Percentiles rank a stretch among this genome's conserved stretches.
Conservation (phyloP, 2,113 vertebrate genomes). For the Sturnus vulgaris region DNA sequence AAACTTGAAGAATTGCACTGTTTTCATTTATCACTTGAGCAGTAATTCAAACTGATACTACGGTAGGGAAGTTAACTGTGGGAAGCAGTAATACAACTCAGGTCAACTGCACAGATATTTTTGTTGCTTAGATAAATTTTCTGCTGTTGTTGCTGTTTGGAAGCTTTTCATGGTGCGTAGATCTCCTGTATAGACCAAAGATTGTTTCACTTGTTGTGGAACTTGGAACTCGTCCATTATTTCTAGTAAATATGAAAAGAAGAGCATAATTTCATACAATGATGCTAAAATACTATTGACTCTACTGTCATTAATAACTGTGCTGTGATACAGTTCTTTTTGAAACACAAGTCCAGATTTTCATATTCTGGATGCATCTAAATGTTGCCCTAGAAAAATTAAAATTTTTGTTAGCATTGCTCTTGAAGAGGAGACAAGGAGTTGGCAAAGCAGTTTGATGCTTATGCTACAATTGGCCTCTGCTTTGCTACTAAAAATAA, state of each 20-base stretch:
- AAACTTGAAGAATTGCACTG: neutral
- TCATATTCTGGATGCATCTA: neutral
- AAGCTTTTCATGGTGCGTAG: neutral
- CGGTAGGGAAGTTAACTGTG: neutral
- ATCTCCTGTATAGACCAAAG: neutral
- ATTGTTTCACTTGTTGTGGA: neutral
- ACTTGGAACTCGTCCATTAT: neutral
- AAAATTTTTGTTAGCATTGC: neutral
- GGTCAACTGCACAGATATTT: neutral
- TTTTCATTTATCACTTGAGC: neutral
- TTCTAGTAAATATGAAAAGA: neutral
- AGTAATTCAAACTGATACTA: neutral
- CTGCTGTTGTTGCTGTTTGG: neutral
- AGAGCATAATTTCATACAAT: neutral
- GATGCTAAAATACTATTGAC: neutral
- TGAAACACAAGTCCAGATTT: neutral
- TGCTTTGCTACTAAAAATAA: constrained; percentile 46
- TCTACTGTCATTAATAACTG: neutral
- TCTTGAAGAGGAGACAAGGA: neutral
- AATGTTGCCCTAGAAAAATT: neutral
- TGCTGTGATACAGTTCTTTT: neutral
- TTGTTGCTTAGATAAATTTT: neutral
- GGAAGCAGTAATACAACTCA: neutral
- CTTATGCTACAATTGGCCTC: constrained; percentile 29
- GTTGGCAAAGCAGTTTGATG: constrained; percentile 15